Base-by-base conservation (phyloP, 2,888 invertebrate species). In the Eristalis arbustorum region DNA sequence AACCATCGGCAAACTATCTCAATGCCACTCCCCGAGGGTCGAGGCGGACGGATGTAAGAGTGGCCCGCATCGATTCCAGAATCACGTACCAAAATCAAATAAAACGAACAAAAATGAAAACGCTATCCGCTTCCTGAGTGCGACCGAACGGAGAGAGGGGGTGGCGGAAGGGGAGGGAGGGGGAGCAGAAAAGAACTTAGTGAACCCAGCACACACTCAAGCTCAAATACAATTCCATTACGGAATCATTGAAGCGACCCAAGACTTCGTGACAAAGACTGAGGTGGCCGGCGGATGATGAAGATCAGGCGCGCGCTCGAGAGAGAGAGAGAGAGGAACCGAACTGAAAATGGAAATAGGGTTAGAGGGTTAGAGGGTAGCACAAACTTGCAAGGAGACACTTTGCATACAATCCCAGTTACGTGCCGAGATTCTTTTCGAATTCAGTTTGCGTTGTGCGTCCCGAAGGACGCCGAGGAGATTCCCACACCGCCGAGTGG, bases 321-420 rank as follows among this genome's bases (percentile, higher is more conserved):
- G 1, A 14, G 22, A 34, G 59, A 18, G 69, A 40, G 56, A 66
- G 59, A 49, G 18, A 22, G 4, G 34, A 8, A 31, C 1, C 18
- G 28, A 71, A 42, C 62, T 18, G 73, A 69, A 66, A 85, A 80
- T 80, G 80, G 76, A 80, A 84, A 85, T 85, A 71, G 74, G 77
- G 81, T 80, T 84, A 76, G n/a, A n/a, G n/a, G n/a, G n/a, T n/a
- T n/a, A n/a, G n/a, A n/a, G 84, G 62, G 63, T 72, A 76, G 82
- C 69, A n/a, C n/a, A 77, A 81, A 85, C 78, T 79, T 78, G 87
- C 83, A 75, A 77, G 75, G 57, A 72, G 83, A 83, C 67, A 83
- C 87, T 87, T 87, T 87, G 87, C 87, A 87, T 87, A 87, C 87
- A 87, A 87, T 87, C 67, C 83, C 57, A 79, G 75, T 56, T 87